Base-by-base conservation (phyloP, 2,113 vertebrate genomes). In the Pseudolaguvia tuberculata region DNA sequence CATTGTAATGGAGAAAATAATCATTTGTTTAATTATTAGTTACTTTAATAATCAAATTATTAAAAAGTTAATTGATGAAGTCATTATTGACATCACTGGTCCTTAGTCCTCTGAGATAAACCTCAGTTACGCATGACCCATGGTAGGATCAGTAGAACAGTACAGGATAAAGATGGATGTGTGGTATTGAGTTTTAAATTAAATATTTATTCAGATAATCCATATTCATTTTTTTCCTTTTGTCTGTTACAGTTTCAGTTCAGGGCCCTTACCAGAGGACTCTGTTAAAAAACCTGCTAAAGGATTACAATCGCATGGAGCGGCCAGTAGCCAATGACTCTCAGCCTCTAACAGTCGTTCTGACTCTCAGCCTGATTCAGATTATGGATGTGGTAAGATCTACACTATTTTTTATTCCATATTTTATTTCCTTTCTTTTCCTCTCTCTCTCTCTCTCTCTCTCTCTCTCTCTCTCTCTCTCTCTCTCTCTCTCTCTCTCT, bases 351-450 rank as follows among this genome's bases (percentile, higher is more conserved):
- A 90, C 87, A 0, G 88, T 93, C 0, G 29, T 88, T 79, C 88
- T 93, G 45, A 81, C 88, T 3, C 81, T 93, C 74, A 92, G 88
- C 61, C 80, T 93, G 77, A 83, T 90, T 62, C 92, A 93, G 88
- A 91, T 93, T 79, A 92, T 93, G 92, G 92, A 93, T 4, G 91
- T 93, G 91, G 92, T 93, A 72, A 88, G 82, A 31, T 17, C 21
- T 68, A 12, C n/a, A 52, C 29, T 50, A 15, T 4, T 58, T 18
- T 18, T 35, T 17, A 29, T 42, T 45, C 5, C 27, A 31, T 15
- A 12, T 23, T 18, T 56, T n/a, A 51, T 31, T n/a, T 45, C 29
- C 11, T 20, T 56, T 66, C 56, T 58, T 23, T 59, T 27, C 10
- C 47, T 48, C 47, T 48, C 47, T 11, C 47, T 48, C 47, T 48